Evolutionary conservation across 2,888 invertebrate genomes (phyloP), one percentile per base, ranked within the genome.

Genomic region (Clivina fossor): DNA sequence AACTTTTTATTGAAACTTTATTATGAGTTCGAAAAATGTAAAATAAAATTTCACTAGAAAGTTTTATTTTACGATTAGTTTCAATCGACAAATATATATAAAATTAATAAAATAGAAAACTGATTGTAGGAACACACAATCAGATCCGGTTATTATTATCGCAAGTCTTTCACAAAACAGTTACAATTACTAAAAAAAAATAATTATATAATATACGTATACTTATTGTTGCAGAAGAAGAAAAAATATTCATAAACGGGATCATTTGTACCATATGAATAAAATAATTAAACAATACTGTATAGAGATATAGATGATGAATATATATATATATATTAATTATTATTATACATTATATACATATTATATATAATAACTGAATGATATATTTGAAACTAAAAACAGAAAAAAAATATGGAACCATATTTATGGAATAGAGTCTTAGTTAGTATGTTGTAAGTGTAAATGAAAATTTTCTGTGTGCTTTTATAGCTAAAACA

Each of bases 401-500:
- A 72, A 70, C 71, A 70, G 65, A 68, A 70, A 65, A 64, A 65
- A 64, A 60, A 63, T 69, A 67, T 65, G 57, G 64, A 61, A 50
- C 66, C 65, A 68, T 72, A 73, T 72, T 72, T 73, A 73, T 71
- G 69, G 68, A 62, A 61, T 70, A 70, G 69, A 63, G 62, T 67
- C n/a, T 69, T 53, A 70, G 70, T 66, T 63, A 49, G 44, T 44
- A 35, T 22, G 65, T 62, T 64, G 71, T 71, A 68, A 70, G 73
- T 73, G 68, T 73, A 73, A 70, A 73, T 70, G 73, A n/a, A n/a
- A n/a, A 71, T 72, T 49, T 24, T 72, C 65, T 56, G 71, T 74
- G 73, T 72, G 73, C 74, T 73, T 72, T 69, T 67, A 68, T 72
- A 71, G 71, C 62, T 66, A 60, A n/a, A n/a, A n/a, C n/a, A n/a